Conservation (phyloP, 53 echinoderm and acorn worm genomes). For the Crossaster papposus region DNA sequence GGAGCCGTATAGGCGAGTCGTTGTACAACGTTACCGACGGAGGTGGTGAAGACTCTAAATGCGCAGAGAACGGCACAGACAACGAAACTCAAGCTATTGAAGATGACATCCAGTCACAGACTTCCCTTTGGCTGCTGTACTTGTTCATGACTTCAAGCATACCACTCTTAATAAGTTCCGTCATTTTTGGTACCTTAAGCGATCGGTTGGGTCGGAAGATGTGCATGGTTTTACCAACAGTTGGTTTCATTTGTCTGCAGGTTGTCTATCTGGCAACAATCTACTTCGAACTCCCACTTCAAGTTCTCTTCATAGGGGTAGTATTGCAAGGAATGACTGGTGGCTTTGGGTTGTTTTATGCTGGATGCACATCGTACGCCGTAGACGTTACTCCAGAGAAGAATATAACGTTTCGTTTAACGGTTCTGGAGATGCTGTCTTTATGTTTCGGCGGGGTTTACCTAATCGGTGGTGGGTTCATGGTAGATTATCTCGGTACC, state of each 20-base stretch:
- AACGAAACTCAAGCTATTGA: not conserved
- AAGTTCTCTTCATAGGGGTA: conserved; percentile 54
- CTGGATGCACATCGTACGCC: conserved; percentile 64
- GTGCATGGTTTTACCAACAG: conserved; percentile 46
- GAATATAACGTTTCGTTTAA: conserved; percentile 66
- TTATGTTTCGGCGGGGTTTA: conserved; percentile 51
- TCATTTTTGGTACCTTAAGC: conserved; percentile 65
- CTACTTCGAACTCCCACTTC: conserved; percentile 36
- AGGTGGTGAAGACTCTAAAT: not conserved
- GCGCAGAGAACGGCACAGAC: not conserved
- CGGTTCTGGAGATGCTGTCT: conserved; percentile 62
- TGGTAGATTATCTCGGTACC: conserved; percentile 37
- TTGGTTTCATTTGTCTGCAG: conserved; percentile 49
- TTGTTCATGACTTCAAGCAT: conserved; percentile 16
- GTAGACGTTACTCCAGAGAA: conserved; percentile 58
- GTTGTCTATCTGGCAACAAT: conserved; percentile 32
- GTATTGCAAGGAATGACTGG: conserved; percentile 58
- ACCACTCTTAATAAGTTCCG: conserved; percentile 49
- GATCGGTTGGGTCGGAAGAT: conserved; percentile 66
- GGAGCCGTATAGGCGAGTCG: not conserved
- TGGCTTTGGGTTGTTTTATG: conserved; percentile 45
- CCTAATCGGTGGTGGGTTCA: conserved; percentile 61
- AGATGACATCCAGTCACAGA: conserved; percentile 50
- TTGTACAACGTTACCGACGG: conserved; percentile 28
- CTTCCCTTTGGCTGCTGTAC: conserved; percentile 70